A percentile compares a stretch with the other conserved stretches of the same genome.
Conservation (phyloP, 2,113 vertebrate species). For the Ovis aries region DNA sequence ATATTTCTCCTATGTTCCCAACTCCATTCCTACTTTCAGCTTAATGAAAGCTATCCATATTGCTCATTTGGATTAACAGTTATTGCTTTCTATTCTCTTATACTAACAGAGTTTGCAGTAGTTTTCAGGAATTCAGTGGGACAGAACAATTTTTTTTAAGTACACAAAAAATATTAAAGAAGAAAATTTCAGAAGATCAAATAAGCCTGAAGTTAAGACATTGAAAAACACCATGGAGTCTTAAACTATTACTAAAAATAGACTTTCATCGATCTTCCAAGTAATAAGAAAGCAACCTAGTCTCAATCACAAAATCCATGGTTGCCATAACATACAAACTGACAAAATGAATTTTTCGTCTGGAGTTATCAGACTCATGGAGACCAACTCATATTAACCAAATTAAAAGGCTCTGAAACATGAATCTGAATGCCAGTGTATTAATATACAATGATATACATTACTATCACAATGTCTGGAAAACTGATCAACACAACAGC, state of each 20-base stretch:
- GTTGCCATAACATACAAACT: not conserved
- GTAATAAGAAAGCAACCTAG: not conserved
- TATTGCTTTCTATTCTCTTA: not conserved
- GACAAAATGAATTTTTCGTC: not conserved
- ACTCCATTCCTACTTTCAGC: not conserved
- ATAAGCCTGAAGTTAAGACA: not conserved
- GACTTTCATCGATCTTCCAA: not conserved
- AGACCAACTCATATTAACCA: not conserved
- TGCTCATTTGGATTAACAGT: not conserved
- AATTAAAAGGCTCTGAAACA: not conserved
- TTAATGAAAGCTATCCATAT: not conserved
- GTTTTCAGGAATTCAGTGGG: not conserved
- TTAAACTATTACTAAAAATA: not conserved
- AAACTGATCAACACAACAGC: not conserved
- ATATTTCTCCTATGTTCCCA: not conserved
- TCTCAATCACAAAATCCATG: not conserved
- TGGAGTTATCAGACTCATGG: not conserved
- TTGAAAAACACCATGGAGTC: not conserved
- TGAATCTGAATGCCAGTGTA: not conserved
- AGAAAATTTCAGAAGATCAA: not conserved
- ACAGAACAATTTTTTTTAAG: not conserved
- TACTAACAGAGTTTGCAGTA: not conserved
- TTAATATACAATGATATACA: not conserved
- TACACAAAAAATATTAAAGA: not conserved
- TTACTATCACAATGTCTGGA: not conserved